Percentiles rank a stretch among this genome's conserved stretches.
Conservation (phyloP, 2,888 invertebrate genomes). For the Blomia tropicalis region DNA sequence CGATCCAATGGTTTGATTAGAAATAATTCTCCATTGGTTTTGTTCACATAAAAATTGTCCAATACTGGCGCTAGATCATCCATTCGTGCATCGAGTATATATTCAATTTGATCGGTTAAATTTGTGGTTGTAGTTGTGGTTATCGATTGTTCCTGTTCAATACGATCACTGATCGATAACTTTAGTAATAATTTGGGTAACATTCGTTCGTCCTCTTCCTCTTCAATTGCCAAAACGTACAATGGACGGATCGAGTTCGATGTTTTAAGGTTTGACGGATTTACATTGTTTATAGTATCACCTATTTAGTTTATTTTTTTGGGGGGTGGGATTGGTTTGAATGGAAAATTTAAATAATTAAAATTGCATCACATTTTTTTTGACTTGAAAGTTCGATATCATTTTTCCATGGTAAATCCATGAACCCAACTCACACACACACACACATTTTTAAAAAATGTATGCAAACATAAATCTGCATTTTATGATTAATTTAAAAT, state of each 20-base stretch:
- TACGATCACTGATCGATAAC: not conserved
- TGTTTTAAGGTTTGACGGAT: too few species aligned
- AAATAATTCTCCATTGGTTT: slow-evolving; percentile 13
- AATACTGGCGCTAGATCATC: slow-evolving; percentile 8
- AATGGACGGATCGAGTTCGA: slow-evolving; percentile 6
- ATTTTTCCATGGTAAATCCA: too few species aligned
- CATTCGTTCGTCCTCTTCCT: slow-evolving; percentile 4
- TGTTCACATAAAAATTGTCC: not conserved
- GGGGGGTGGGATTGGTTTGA: too few species aligned
- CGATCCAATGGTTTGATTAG: slow-evolving; percentile 16
- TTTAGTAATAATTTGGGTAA: slow-evolving; percentile 10
- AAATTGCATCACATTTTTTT: not conserved
- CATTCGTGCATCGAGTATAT: slow-evolving; percentile 2
- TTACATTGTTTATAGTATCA: too few species aligned
- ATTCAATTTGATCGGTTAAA: not conserved
- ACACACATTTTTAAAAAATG: too few species aligned
- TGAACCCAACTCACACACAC: too few species aligned
- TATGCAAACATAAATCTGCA: too few species aligned
- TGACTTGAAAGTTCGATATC: too few species aligned
- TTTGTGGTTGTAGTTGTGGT: not conserved
- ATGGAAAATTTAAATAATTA: not conserved
- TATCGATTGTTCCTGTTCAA: not conserved
- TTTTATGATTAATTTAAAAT: too few species aligned
- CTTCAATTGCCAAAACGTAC: slow-evolving; percentile 12
- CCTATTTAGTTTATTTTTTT: too few species aligned